Base-by-base conservation (phyloP, 1,140 invertebrate genomes). In the Drosophila rhopaloa region DNA sequence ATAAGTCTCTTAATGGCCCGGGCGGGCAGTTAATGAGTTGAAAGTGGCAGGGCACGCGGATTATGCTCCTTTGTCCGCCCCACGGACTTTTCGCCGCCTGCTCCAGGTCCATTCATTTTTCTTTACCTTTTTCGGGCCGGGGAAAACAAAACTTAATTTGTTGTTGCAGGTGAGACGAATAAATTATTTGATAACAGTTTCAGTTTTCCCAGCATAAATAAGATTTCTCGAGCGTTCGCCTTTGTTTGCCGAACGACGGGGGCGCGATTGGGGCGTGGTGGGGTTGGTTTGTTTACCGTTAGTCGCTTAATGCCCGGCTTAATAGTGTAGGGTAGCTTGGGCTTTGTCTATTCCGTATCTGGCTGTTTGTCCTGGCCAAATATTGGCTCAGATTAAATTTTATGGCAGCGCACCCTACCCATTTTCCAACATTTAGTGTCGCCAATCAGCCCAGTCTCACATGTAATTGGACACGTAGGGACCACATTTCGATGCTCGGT, bases 101-200 rank as follows among this genome's bases (percentile, higher is more conserved):
- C 40, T 51, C 44, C 9, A 7, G 53, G 14, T 47, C 24, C 54
- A 76, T 55, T 32, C 29, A 40, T 56, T 67, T 53, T 44, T 67
- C 29, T 46, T 46, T 16, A 5, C 47, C n/a, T 32, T 43, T 50
- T 51, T 24, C 6, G 48, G 48, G 10, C 5, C 44, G 47, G 48
- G 40, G 46, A 59, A 55, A 77, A 80, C 79, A 80, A 89, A 86
- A 89, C 84, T 88, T 89, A 89, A 89, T 88, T 88, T 88, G 84
- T 88, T 88, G 85, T 80, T 84, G 81, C 84, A 80, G 84, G 84
- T 84, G 79, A 90, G 85, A 78, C 80, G 85, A 83, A 89, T 89
- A 89, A 89, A 89, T 89, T 89, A 84, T 90, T 84, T 89, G 84
- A 89, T 89, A 89, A 89, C 85, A 89, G 77, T 81, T 78, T 81